Conservation (phyloP, 2,113 vertebrate genomes). For the Indicator maculatus region DNA sequence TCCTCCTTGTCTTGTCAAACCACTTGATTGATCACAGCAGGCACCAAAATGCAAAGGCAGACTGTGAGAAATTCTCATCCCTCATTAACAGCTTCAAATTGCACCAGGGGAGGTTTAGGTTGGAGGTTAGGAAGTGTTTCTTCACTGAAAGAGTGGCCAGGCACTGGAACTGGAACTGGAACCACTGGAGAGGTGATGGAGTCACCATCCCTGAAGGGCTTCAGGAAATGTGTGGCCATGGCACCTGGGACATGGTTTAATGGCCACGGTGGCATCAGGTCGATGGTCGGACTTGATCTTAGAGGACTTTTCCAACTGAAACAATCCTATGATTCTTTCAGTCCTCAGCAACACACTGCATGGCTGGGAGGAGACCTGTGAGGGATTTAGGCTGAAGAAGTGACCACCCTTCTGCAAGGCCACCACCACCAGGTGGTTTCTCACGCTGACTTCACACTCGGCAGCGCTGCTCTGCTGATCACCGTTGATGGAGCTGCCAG, state of each 20-base stretch:
- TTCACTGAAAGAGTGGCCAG: too few relatives aligned
- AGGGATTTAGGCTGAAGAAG: background rate
- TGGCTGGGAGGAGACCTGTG: background rate
- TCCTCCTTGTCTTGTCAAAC: constrained; percentile 30
- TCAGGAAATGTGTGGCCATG: too few relatives aligned
- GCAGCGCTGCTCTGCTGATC: accelerated
- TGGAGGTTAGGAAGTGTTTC: too few relatives aligned
- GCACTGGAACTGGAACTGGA: too few relatives aligned
- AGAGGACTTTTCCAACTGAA: too few relatives aligned
- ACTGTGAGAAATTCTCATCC: background rate
- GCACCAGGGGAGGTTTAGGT: too few relatives aligned
- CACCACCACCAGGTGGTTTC: background rate
- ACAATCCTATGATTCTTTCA: background rate
- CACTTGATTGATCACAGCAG: background rate
- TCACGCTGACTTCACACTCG: accelerated
- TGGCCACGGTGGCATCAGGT: too few relatives aligned
- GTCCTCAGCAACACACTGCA: background rate
- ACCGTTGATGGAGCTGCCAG: background rate
- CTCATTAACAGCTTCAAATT: too few relatives aligned
- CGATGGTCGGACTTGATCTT: too few relatives aligned
- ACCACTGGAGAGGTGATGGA: too few relatives aligned
- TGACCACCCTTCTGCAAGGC: background rate
- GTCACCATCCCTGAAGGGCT: too few relatives aligned
- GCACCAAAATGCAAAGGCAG: background rate
- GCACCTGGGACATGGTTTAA: too few relatives aligned